phyloP scores from a whole-genome alignment of 2,797 vertebrate species.

The Pseudotriccus pelzelni region DNA sequence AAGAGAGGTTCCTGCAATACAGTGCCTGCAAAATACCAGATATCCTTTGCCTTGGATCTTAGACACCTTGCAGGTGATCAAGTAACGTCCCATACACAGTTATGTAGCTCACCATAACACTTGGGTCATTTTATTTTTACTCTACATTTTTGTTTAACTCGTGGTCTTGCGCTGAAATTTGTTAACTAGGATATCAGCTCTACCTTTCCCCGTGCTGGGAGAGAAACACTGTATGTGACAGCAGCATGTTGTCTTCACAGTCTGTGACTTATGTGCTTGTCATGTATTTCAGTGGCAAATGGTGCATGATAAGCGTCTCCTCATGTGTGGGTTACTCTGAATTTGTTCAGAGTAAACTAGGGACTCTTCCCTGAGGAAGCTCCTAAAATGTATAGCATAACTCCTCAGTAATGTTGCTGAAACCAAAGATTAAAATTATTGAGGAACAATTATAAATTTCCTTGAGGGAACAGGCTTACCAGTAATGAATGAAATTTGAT shows the following conservation, averaged over 20 bases:
- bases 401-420: background rate
- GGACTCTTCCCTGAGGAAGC: background rate
- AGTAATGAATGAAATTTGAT: background rate
- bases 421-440: background rate
- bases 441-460: constrained; percentile 14
- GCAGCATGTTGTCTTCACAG: background rate
- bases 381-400: background rate
- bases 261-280: background rate
- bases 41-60: background rate
- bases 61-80: background rate
- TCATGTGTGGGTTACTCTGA: background rate
- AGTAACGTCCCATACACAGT: fast-evolving
- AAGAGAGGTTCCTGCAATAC: background rate
- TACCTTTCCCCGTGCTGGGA: background rate
- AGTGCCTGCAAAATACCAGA: background rate
- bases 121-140: background rate
- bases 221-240: background rate
- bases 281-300: background rate
- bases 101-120: background rate
- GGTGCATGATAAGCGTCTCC: background rate
- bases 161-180: background rate
- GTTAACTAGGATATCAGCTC: background rate
- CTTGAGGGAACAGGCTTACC: background rate
- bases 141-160: background rate
- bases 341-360: background rate